Percentiles rank a stretch among this genome's conserved stretches.
Conservation (phyloP, 2,797 vertebrate species). For the Spea hammondii region DNA sequence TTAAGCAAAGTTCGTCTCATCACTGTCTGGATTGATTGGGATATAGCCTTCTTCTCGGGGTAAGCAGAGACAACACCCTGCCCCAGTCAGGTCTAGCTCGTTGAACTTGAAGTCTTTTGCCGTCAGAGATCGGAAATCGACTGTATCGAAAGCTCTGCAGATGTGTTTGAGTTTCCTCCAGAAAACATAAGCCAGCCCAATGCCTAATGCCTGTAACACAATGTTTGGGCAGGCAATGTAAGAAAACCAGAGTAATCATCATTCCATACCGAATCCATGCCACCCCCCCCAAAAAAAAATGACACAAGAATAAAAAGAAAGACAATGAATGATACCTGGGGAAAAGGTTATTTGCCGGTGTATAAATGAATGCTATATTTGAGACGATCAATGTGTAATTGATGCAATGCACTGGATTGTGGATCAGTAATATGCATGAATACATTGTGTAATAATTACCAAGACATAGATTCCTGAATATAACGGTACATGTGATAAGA, state of each 20-base stretch:
- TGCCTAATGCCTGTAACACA: constrained; percentile 72
- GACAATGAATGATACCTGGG: background rate
- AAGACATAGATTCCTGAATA: too few relatives aligned
- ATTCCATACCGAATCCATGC: too few relatives aligned
- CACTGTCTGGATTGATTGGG: constrained; percentile 57
- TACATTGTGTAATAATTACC: too few relatives aligned
- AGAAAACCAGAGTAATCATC: background rate
- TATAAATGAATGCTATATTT: too few relatives aligned
- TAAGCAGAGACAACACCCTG: constrained; percentile 86
- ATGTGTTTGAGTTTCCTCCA: constrained; percentile 83
- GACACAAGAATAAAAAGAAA: background rate
- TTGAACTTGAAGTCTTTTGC: constrained; percentile 64
- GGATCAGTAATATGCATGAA: too few relatives aligned
- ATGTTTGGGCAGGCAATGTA: background rate
- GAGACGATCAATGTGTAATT: too few relatives aligned
- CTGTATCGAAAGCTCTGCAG: constrained; percentile 70
- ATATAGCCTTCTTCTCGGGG: constrained; percentile 82
- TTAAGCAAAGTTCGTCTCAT: constrained; percentile 28
- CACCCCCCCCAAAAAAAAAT: background rate
- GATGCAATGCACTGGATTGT: too few relatives aligned
- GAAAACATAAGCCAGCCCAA: constrained; percentile 79
- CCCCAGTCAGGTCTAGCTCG: constrained; percentile 76
- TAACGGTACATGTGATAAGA: too few relatives aligned
- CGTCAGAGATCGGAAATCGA: constrained; percentile 75
- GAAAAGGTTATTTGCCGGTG: too few relatives aligned